Evolutionary conservation across 2,888 invertebrate genomes (phyloP).

Genomic region (Nematopogon swammerdamellus): DNA sequence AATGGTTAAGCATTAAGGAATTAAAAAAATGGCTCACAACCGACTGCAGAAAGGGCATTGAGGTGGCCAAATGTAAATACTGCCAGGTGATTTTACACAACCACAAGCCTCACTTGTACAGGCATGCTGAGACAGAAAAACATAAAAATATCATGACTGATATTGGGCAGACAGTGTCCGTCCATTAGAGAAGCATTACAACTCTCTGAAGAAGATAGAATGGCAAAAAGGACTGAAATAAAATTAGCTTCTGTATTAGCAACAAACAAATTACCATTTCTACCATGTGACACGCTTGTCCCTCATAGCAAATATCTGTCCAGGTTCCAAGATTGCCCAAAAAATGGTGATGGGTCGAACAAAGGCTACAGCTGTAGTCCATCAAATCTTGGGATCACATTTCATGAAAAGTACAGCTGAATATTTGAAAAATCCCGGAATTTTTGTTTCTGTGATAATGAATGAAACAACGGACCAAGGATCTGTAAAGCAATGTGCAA

Average conservation of each 20-base stretch:
- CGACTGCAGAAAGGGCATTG: constrained; percentile 1
- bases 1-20: constrained; percentile 4
- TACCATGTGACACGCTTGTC: constrained; percentile 1
- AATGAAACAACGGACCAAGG: constrained; percentile 6
- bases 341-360: constrained; percentile 3
- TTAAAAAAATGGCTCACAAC: background rate
- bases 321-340: constrained; percentile 3
- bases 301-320: constrained; percentile 2
- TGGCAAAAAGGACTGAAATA: constrained; percentile 3
- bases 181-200: constrained; percentile 3
- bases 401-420: constrained; percentile 5
- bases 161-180: background rate
- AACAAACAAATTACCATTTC: constrained; percentile 4
- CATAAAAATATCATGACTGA: constrained; percentile 3
- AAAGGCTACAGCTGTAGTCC: background rate
- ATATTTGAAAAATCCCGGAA: constrained; percentile 4
- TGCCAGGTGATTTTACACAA: constrained; percentile 3
- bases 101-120: constrained; percentile 4
- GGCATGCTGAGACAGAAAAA: constrained; percentile 3
- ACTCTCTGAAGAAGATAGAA: constrained; percentile 3
- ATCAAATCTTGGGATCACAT: constrained; percentile 1
- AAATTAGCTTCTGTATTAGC: constrained; percentile 3
- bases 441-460: constrained; percentile 4
- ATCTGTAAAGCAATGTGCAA: constrained; percentile 4
- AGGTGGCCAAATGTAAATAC: constrained; percentile 3